Base-by-base conservation (phyloP, 1,140 invertebrate genomes). In the Drosophila pectinifera region DNA sequence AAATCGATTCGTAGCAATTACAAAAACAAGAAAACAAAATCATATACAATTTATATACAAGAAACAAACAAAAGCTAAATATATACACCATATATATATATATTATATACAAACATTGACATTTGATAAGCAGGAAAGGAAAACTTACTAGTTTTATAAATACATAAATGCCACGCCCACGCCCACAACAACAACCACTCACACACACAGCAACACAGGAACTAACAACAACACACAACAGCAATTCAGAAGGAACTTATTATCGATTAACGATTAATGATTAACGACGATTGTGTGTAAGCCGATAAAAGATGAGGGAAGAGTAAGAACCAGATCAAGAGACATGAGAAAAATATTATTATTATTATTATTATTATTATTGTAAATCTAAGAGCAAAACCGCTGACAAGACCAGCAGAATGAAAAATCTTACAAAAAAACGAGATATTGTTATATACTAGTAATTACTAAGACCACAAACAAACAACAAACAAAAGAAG, bases 361-460 rank as follows among this genome's bases (percentile, higher is more conserved):
- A 85, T 51, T 51, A 51, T 49, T 34, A 51, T 49, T 31, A 49
- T 49, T 49, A 51, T 85, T 85, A 85, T 89, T 89, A 89, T 89
- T 89, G 70, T 83, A 83, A 49, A 82, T 72, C 69, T 91, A 90
- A 91, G 90, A 84, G 82, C 83, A 91, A 91, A 90, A 90, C 68
- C 77, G 90, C 90, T 91, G 90, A 91, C 85, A 91, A 79, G 83
- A 91, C 90, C 90, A 91, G 90, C 90, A 91, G 76, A 84, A 90
- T 90, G 82, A 74, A 78, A 91, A 81, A 86, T 86, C 83, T 86
- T 89, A 80, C 73, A 80, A 91, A 90, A 90, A 91, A 91, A 91
- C 48, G 89, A 86, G 81, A 91, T 91, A 91, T 91, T 91, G 90
- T 91, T 91, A 91, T 91, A 91, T 91, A 90, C 88, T 90, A 90